Conservation (phyloP, 2,888 invertebrate genomes). For the Myopa testacea region DNA sequence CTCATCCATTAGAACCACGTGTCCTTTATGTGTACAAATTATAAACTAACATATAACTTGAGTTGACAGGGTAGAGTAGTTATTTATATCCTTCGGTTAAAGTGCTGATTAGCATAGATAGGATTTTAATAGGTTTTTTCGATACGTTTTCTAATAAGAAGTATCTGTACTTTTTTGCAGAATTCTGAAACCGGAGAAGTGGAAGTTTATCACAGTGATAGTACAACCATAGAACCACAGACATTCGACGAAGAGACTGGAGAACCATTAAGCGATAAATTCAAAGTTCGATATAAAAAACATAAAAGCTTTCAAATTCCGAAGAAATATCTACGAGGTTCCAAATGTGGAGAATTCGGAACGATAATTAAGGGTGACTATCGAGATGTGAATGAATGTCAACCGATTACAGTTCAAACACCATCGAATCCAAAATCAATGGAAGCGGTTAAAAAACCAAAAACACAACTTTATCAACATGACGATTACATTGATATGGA, state of each 20-base stretch:
- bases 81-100: too few species aligned
- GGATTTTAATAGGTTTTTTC: too few species aligned
- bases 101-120: too few species aligned
- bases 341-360: slow-evolving; percentile 58
- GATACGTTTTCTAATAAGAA: too few species aligned
- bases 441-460: slow-evolving; percentile 31
- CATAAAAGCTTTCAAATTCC: slow-evolving; percentile 65
- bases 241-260: slow-evolving; percentile 66
- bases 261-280: slow-evolving; percentile 61
- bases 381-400: slow-evolving; percentile 39
- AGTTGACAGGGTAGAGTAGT: too few species aligned
- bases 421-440: slow-evolving; percentile 29
- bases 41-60: too few species aligned
- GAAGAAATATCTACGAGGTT: slow-evolving; percentile 58
- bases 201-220: slow-evolving; percentile 55
- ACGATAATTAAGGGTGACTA: slow-evolving; percentile 52
- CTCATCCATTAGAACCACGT: too few species aligned
- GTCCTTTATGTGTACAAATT: too few species aligned
- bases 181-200: slow-evolving; percentile 66
- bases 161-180: slow-evolving; percentile 46
- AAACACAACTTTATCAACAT: slow-evolving; percentile 52
- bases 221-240: slow-evolving; percentile 52
- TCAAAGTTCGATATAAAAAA: slow-evolving; percentile 62
- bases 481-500: slow-evolving; percentile 65
- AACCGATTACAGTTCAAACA: slow-evolving; percentile 24